Base-by-base conservation (phyloP, 2,888 invertebrate species). In the Aricia artaxerxes region DNA sequence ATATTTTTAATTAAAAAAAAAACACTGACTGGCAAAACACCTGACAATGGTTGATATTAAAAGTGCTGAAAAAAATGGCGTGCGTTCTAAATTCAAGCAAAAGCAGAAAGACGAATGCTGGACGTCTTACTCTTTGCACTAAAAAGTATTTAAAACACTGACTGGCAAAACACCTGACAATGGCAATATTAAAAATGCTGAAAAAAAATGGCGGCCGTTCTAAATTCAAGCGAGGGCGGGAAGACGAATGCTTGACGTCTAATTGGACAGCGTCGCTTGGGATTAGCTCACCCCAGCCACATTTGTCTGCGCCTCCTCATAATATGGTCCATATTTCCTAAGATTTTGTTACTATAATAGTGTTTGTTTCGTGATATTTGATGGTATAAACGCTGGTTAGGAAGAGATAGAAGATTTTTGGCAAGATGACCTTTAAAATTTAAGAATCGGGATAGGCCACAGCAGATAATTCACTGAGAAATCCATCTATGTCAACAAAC, bases 221-320 rank as follows among this genome's bases (percentile, higher is more conserved):
- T 85, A 87, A 87, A 88, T 88, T 87, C 80, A 75, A 16, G n/a
- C 40, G 35, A 44, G 83, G 81, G 80, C 80, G 86, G 85, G 85
- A 93, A 93, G 93, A 93, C 89, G 89, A 89, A 93, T 94, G 92
- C 88, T 83, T 90, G 92, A 89, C 92, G 87, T 88, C 88, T 94
- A 94, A 94, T 93, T 94, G 93, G 90, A 85, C 84, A 86, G 86
- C 88, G 90, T 90, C 93, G 87, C 92, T 85, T 84, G 93, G 93
- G 93, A 91, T 89, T 91, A 87, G 84, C 90, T 93, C 92, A 92
- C 86, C 85, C 81, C 82, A 85, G 87, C 84, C 87, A 82, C 89
- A 92, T 92, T 92, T 92, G 91, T 91, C 90, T 88, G 86, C 91
- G 89, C 90, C 90, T 89, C 82, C 85, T 83, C 81, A 82, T 84